Evolutionary conservation across 2,113 vertebrate genomes (phyloP).

Genomic region (Pterophyllum scalare): DNA sequence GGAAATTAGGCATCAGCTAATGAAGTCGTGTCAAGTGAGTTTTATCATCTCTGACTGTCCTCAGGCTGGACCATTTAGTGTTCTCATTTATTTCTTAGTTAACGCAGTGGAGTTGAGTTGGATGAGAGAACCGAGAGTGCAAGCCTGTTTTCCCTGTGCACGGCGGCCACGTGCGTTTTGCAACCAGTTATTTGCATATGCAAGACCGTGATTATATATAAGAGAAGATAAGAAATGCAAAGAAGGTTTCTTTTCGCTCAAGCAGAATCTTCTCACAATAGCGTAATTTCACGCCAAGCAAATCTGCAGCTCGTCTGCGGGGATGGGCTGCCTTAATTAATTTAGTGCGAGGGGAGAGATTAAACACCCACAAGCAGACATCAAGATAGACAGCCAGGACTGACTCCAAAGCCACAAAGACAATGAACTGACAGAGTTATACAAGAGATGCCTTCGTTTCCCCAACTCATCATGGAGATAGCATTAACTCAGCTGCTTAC

Average conservation of each 20-base stretch:
- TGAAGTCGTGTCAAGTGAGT: slow-evolving; percentile 14
- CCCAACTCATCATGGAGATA: slow-evolving; percentile 37
- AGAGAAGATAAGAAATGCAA: slow-evolving; percentile 51
- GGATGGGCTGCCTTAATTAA: slow-evolving; percentile 46
- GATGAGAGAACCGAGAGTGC: neutral
- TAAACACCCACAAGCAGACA: slow-evolving; percentile 39
- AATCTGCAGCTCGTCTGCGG: slow-evolving; percentile 51
- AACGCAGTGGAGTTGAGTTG: neutral
- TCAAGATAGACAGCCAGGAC: slow-evolving; percentile 22
- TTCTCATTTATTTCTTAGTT: neutral
- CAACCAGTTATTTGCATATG: slow-evolving; percentile 55
- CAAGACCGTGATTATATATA: slow-evolving; percentile 44
- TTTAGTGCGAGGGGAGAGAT: slow-evolving; percentile 45
- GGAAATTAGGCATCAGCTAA: slow-evolving; percentile 27
- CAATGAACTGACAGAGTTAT: slow-evolving; percentile 1
- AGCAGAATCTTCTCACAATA: slow-evolving; percentile 62
- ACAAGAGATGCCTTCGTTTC: slow-evolving; percentile 5
- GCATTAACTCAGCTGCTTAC: neutral
- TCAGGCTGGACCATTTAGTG: neutral
- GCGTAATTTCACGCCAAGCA: slow-evolving; percentile 68
- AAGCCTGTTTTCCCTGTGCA: neutral
- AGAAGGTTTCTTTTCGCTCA: slow-evolving; percentile 53
- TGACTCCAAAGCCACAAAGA: slow-evolving; percentile 8
- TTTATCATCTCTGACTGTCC: neutral
- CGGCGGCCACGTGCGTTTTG: slow-evolving; percentile 12